Evolutionary conservation across 2,888 invertebrate genomes (phyloP), one percentile per base, ranked within the genome.

Genomic region (Gandaritis pyraliata): DNA sequence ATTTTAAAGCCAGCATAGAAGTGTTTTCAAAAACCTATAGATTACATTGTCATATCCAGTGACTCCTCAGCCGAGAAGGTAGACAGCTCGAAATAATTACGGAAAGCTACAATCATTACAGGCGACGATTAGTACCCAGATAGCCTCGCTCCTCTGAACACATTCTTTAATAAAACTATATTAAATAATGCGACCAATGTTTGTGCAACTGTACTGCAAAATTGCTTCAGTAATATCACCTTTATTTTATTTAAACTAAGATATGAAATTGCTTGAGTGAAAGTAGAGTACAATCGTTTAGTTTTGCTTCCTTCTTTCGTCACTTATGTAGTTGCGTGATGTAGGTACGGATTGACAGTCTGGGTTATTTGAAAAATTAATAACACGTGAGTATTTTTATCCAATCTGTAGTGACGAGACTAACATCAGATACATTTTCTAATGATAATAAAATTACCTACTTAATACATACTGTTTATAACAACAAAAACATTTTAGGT

Each of bases 101-200:
- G 83, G 83, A 82, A 83, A 81, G 77, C 84, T 81, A 82, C 85
- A 85, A 86, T 87, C 85, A 90, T 85, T 85, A 86, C 80, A 75
- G 85, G 87, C 83, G 91, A 91, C 90, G 90, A 92, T 90, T 90
- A 88, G 83, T 77, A 73, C 55, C 58, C 61, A 85, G 91, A 92
- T 91, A 90, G 88, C 81, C 78, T 48, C 86, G 85, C 87, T 83
- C 76, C 85, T 85, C 85, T 86, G 88, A 82, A 77, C 87, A 79
- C 85, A 79, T 87, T 82, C 83, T 85, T 88, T 87, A 87, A 88
- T 87, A 88, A 88, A 88, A 88, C 87, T 87, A 83, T 87, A 88
- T 87, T 88, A 89, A 87, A 85, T 80, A 86, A 87, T 81, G 80
- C 81, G 78, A 78, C 57, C 61, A 41, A 65, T 59, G 63, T 58